These are phyloP conservation scores for Tarsius wallacei DNA, from an alignment of 2,797 vertebrate genomes.

Conservation along the genomic window DNA sequence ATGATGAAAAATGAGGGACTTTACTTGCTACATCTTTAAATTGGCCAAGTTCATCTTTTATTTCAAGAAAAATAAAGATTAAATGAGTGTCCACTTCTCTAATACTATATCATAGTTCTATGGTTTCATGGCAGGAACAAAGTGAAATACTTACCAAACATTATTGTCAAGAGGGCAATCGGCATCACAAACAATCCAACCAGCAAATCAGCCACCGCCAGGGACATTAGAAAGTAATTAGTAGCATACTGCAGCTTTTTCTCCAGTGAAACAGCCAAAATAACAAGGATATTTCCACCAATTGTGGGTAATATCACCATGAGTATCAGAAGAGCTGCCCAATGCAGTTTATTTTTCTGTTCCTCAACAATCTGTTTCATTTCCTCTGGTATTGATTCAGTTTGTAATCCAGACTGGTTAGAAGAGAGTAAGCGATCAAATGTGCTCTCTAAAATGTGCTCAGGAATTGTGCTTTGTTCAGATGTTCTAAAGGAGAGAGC, in stretches of 20 bases:
- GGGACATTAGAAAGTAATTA: conserved; percentile 98
- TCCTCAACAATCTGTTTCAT: conserved; percentile 84
- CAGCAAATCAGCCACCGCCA: conserved; percentile 97
- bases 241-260: conserved; percentile 98
- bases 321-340: conserved; percentile 96
- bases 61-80: conserved; percentile 70
- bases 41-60: conserved; percentile 61
- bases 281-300: conserved; percentile 98
- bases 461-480: conserved; percentile 85
- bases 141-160: conserved; percentile 95
- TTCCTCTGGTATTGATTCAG: conserved; percentile 78
- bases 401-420: conserved; percentile 81
- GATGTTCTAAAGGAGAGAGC: conserved; percentile 88
- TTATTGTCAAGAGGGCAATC: conserved; percentile 95
- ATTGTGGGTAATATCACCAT: conserved; percentile 98
- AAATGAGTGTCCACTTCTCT: conserved; percentile 43
- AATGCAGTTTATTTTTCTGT: conserved; percentile 90
- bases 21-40: conserved; percentile 50
- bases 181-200: conserved; percentile 99
- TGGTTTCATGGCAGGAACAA: conserved; percentile 67
- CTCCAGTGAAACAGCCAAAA: conserved; percentile 97
- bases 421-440: conserved; percentile 86
- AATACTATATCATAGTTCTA: not conserved
- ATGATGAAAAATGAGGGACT: conserved; percentile 50
- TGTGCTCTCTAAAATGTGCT: conserved; percentile 82